Evolutionary conservation across 2,797 vertebrate species (phyloP).

Genomic region (Melanogrammus aeglefinus): DNA sequence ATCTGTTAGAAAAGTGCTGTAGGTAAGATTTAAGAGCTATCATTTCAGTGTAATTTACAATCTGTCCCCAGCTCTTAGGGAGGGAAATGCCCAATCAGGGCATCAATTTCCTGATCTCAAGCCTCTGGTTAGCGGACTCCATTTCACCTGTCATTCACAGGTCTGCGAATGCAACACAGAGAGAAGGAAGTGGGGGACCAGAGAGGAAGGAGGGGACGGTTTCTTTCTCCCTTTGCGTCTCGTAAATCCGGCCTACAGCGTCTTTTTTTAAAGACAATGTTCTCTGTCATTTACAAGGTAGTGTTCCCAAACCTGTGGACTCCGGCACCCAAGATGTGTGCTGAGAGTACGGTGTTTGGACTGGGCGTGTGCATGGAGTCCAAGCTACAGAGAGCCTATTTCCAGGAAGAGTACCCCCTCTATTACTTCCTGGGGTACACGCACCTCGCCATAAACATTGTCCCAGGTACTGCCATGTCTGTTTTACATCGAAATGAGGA

Average conservation of each 20-base stretch:
- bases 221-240: background rate
- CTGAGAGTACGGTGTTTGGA: constrained; percentile 59
- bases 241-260: background rate
- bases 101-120: background rate
- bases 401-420: constrained; percentile 68
- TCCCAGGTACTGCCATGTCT: constrained; percentile 59
- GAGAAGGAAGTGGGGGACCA: background rate
- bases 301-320: constrained; percentile 45
- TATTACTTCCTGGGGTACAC: constrained; percentile 74
- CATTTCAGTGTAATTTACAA: background rate
- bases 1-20: background rate
- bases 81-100: background rate
- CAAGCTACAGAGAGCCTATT: constrained; percentile 62
- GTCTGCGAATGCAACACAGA: background rate
- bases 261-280: background rate
- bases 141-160: background rate
- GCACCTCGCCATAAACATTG: constrained; percentile 49
- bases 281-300: constrained; percentile 30
- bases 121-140: background rate
- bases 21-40: background rate
- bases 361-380: constrained; percentile 65
- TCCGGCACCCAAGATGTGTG: constrained; percentile 51
- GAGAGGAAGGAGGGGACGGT: background rate
- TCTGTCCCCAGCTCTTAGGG: background rate
- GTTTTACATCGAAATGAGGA: background rate